phyloP scores from a whole-genome alignment of 1,140 invertebrate genomes.

The Brachionus angularis region DNA sequence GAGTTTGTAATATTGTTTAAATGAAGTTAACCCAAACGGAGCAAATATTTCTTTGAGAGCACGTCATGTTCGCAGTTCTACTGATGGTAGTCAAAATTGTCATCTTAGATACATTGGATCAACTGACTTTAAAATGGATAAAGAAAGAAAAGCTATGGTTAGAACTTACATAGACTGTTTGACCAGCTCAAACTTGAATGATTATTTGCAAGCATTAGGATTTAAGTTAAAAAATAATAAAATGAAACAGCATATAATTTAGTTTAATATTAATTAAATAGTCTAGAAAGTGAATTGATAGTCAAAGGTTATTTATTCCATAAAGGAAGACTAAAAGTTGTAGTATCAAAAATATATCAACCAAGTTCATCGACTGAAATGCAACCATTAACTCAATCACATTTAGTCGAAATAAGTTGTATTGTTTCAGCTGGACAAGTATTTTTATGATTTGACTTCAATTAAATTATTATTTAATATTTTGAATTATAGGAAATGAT shows the following conservation, averaged over 20 bases:
- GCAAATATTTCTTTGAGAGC: slow-evolving; percentile 14
- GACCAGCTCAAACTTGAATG: slow-evolving; percentile 25
- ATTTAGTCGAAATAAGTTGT: slow-evolving; percentile 25
- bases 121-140: slow-evolving; percentile 34
- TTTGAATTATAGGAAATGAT: not conserved
- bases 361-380: not conserved
- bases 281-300: slow-evolving; percentile 32
- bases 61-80: not conserved
- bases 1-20: not conserved
- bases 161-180: slow-evolving; percentile 35
- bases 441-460: not conserved
- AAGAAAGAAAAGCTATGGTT: slow-evolving; percentile 24
- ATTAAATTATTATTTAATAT: not conserved
- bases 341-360: slow-evolving; percentile 32
- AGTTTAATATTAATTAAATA: not conserved
- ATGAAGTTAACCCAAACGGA: slow-evolving; percentile 17
- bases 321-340: slow-evolving; percentile 22
- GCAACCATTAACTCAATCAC: slow-evolving; percentile 1
- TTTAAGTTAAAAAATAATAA: slow-evolving; percentile 8
- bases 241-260: not conserved
- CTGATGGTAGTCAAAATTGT: not conserved
- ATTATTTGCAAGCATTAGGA: slow-evolving; percentile 7
- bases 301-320: slow-evolving; percentile 40
- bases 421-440: slow-evolving; percentile 18
- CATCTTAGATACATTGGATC: slow-evolving; percentile 32